Percentiles rank a stretch among this genome's conserved stretches.
phyloP scores from a whole-genome alignment of 2,113 vertebrate genomes.

The Platysteira castanea region DNA sequence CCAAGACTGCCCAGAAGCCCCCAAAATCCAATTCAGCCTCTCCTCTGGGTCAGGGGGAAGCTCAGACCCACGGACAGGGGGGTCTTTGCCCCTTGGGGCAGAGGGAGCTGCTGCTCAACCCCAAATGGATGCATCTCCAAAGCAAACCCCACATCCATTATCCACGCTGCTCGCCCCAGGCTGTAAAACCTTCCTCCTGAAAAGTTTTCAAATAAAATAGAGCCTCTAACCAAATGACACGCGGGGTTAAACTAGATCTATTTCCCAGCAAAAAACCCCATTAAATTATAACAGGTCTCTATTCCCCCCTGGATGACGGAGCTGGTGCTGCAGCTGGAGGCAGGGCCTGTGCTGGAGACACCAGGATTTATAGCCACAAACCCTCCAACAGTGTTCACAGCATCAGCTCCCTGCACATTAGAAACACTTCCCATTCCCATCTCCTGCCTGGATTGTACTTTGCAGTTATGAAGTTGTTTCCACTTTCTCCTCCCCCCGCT shows the following conservation, averaged over 20 bases:
- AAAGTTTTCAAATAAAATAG: constrained; percentile 5
- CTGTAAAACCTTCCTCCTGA: neutral
- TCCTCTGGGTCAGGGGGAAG: neutral
- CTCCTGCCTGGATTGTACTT: neutral
- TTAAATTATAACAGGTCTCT: neutral
- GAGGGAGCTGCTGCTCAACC: neutral
- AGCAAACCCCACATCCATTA: neutral
- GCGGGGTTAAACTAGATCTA: neutral
- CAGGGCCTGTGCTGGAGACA: neutral
- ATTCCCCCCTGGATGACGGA: neutral
- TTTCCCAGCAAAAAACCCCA: neutral
- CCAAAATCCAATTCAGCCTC: neutral
- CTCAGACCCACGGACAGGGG: rapidly evolving
- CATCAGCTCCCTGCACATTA: neutral
- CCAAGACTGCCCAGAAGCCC: neutral
- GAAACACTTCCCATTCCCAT: constrained; percentile 3
- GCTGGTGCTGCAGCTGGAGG: neutral
- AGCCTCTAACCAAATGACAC: neutral
- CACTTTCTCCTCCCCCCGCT: neutral
- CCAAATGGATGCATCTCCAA: neutral
- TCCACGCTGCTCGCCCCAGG: neutral
- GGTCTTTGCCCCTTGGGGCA: rapidly evolving
- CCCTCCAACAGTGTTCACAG: neutral
- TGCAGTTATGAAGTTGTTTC: constrained; percentile 45
- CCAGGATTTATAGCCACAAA: constrained; percentile 3